These are phyloP conservation scores for Myathropa florea DNA, from an alignment of 2,888 invertebrate genomes.

Conservation along the genomic window DNA sequence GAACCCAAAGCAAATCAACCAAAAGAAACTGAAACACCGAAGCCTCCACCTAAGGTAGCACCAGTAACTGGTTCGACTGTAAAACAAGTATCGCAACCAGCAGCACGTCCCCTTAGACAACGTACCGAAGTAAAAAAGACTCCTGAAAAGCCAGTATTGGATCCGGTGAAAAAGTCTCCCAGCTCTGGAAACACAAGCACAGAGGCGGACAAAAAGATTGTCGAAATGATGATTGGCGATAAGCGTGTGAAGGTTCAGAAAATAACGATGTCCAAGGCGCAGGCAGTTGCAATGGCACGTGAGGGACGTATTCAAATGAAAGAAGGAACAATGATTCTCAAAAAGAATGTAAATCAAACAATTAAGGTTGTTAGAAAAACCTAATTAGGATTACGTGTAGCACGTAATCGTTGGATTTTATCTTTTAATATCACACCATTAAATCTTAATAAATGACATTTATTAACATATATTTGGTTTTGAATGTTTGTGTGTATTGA, in stretches of 20 bases:
- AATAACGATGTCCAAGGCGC: conserved; percentile 85
- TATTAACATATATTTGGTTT: background rate
- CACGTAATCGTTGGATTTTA: background rate
- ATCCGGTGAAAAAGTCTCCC: conserved; percentile 4
- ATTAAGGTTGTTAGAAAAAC: background rate
- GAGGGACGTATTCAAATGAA: conserved; percentile 85
- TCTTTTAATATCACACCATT: background rate
- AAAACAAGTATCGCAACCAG: background rate
- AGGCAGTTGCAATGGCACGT: conserved; percentile 85
- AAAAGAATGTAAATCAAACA: conserved; percentile 26
- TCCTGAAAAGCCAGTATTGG: background rate
- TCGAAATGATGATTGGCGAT: conserved; percentile 83
- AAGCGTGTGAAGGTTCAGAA: conserved; percentile 85
- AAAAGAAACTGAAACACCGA: background rate
- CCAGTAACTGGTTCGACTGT: background rate
- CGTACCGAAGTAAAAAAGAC: conserved; percentile 24
- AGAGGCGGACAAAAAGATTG: conserved; percentile 48
- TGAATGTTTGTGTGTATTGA: background rate
- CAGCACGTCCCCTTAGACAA: conserved; percentile 10
- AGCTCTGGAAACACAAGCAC: background rate
- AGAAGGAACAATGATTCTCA: conserved; percentile 78
- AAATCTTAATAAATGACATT: background rate
- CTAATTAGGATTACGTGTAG: background rate
- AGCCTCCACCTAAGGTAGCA: background rate
- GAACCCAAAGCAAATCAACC: background rate